A percentile compares a stretch with the other conserved stretches of the same genome.
These are phyloP conservation scores for Limnephilus auricula DNA, from an alignment of 2,888 invertebrate species.

Conservation along the genomic window DNA sequence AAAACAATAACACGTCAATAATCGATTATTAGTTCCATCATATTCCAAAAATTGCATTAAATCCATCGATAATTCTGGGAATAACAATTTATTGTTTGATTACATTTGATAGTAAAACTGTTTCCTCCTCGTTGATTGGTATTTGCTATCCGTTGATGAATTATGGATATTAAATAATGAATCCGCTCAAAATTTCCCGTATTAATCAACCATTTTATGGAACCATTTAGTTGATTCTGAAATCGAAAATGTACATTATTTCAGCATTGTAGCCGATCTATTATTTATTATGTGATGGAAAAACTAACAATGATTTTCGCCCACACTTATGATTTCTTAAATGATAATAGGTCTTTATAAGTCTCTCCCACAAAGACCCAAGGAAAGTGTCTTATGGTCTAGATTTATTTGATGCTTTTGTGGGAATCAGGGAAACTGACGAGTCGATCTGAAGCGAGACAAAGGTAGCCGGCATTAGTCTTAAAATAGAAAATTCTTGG, in stretches of 20 bases:
- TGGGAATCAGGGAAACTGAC: neutral
- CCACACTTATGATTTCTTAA: neutral
- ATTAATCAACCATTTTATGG: neutral
- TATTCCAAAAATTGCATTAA: neutral
- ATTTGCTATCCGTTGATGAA: neutral
- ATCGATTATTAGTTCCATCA: neutral
- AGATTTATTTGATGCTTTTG: neutral
- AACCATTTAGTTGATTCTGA: neutral
- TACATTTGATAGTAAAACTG: neutral
- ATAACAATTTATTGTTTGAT: neutral
- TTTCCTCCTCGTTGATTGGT: neutral
- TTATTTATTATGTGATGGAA: neutral
- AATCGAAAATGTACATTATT: neutral
- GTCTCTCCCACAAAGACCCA: neutral
- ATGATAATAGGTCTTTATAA: neutral
- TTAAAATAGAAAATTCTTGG: neutral
- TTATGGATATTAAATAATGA: neutral
- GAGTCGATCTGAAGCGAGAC: neutral
- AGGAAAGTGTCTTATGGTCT: neutral
- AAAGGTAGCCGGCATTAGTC: neutral
- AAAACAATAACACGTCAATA: slow-evolving; percentile 56
- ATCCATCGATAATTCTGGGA: neutral
- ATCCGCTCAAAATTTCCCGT: neutral
- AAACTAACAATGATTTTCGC: neutral
- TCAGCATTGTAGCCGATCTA: neutral